These are phyloP conservation scores for Proisotoma minuta DNA, from an alignment of 2,888 invertebrate genomes.

Conservation along the genomic window DNA sequence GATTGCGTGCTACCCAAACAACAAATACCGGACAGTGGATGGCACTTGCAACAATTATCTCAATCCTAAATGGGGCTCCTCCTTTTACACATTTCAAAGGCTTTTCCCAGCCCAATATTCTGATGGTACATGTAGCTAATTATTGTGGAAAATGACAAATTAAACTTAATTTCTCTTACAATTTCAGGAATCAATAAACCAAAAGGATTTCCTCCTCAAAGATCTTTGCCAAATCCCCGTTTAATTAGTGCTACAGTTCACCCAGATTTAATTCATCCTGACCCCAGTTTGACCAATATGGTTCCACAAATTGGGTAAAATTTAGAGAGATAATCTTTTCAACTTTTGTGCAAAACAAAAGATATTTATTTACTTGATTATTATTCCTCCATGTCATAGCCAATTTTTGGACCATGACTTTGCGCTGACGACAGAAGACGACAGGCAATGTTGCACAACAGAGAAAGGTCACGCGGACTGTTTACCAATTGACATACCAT, in stretches of 20 bases:
- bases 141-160: background rate
- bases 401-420: conserved; percentile 15
- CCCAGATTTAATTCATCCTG: conserved; percentile 31
- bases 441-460: conserved; percentile 35
- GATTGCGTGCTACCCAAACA: conserved; percentile 9
- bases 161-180: background rate
- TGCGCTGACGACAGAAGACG: conserved; percentile 12
- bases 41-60: conserved; percentile 49
- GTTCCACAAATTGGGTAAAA: conserved; percentile 31
- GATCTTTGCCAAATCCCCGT: conserved; percentile 33
- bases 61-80: conserved; percentile 32
- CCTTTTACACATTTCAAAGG: conserved; percentile 9
- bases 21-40: conserved; percentile 44
- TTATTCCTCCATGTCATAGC: background rate
- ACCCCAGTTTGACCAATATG: conserved; percentile 34
- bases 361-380: background rate
- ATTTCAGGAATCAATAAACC: conserved; percentile 28
- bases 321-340: background rate
- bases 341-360: too few species aligned
- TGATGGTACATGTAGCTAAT: conserved; percentile 1
- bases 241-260: conserved; percentile 32
- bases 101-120: conserved; percentile 8
- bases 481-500: conserved; percentile 37
- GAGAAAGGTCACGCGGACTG: conserved; percentile 37
- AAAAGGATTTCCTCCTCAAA: conserved; percentile 25